A percentile compares a stretch with the other conserved stretches of the same genome.
These are phyloP conservation scores for Steinernema scapterisci DNA, from an alignment of 2,888 invertebrate species.

Conservation along the genomic window DNA sequence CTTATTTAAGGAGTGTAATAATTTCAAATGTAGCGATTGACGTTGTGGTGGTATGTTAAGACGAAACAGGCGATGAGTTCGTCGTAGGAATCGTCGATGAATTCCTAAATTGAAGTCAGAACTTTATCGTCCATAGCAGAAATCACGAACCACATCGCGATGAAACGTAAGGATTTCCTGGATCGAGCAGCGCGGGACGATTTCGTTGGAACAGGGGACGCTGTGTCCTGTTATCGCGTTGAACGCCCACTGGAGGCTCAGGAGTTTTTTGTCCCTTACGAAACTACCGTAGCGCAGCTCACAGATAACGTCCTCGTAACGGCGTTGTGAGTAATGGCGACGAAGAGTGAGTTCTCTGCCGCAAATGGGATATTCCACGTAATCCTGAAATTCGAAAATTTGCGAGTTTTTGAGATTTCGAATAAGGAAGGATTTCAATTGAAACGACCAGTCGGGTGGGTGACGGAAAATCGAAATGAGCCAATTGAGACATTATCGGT, in stretches of 20 bases:
- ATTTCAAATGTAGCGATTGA: slow-evolving; percentile 8
- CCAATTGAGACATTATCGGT: too few species aligned
- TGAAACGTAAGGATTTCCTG: slow-evolving; percentile 23
- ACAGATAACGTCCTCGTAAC: slow-evolving; percentile 28
- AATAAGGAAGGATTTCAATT: too few species aligned
- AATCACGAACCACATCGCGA: not conserved
- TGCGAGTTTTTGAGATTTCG: too few species aligned
- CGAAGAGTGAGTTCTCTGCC: slow-evolving; percentile 11
- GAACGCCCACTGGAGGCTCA: slow-evolving; percentile 16
- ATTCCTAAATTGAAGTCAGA: not conserved
- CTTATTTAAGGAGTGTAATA: not conserved
- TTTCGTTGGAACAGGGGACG: slow-evolving; percentile 29
- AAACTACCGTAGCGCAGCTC: slow-evolving; percentile 31
- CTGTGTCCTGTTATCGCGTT: slow-evolving; percentile 17
- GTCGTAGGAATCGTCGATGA: slow-evolving; percentile 28
- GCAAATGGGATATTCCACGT: slow-evolving; percentile 22
- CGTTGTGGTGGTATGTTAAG: slow-evolving; percentile 21
- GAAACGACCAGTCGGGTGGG: too few species aligned
- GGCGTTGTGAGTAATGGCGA: not conserved
- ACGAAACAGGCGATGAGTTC: slow-evolving; percentile 32
- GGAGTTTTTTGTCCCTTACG: slow-evolving; percentile 4
- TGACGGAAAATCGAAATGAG: too few species aligned
- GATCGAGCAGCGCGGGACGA: not conserved
- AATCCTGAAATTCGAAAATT: not conserved
- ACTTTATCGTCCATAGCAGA: too few species aligned